Conservation (phyloP, 2,888 invertebrate genomes). For the Microctonus brassicae region DNA sequence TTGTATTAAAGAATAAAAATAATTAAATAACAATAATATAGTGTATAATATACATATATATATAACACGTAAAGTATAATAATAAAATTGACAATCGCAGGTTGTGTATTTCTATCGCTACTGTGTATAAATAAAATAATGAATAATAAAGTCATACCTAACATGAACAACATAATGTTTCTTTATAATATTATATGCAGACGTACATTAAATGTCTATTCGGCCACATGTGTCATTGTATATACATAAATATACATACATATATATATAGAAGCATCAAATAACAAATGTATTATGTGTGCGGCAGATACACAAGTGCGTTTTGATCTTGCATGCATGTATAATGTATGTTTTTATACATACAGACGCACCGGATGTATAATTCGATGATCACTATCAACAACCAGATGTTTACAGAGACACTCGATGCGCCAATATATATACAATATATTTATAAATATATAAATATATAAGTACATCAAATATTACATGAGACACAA, state of each 20-base stretch:
- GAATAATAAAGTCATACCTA: constrained; percentile 14
- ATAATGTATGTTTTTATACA: neutral
- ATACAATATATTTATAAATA: neutral
- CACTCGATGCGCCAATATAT: neutral
- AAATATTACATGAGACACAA: neutral
- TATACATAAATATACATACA: neutral
- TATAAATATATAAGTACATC: neutral
- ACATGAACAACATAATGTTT: neutral
- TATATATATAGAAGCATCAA: neutral
- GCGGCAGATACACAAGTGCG: neutral
- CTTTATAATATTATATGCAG: constrained; percentile 11
- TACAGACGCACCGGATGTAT: constrained; percentile 20
- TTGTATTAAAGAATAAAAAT: too few relatives aligned
- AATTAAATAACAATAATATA: neutral
- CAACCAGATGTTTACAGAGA: constrained; percentile 20
- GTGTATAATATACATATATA: neutral
- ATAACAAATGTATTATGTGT: neutral
- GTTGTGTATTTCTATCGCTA: neutral
- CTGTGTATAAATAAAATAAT: neutral
- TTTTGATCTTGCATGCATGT: too few relatives aligned
- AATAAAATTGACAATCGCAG: neutral
- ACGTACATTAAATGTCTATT: constrained; percentile 5
- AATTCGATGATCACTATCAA: constrained; percentile 12
- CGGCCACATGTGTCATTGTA: constrained; percentile 11
- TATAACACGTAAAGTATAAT: neutral